Evolutionary conservation across 2,888 invertebrate species (phyloP), one percentile per base, ranked within the genome.

Genomic region (Mythimna ferrago): DNA sequence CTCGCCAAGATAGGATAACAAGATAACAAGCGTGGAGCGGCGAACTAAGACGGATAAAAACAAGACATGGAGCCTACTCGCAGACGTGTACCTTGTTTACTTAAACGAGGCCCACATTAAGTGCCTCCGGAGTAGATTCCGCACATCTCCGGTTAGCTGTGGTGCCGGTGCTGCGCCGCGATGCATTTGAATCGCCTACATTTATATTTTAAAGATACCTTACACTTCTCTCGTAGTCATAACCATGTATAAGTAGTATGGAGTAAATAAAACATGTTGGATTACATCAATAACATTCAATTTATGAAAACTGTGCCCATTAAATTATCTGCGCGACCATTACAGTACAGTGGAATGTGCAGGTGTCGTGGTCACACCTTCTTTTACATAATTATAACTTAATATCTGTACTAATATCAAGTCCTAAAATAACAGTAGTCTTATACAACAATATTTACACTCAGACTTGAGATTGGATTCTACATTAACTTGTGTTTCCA

Each of bases 1-100:
- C 95, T 94, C 90, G 87, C 88, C 91, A 90, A 94, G 96, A 95
- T 96, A 95, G 95, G 94, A 94, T 95, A 96, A 96, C 95, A 95
- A 95, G 96, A 95, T 96, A 96, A 96, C 94, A 93, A 95, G 93
- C 95, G 92, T 92, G 92, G 92, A 94, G 92, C 94, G 94, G 92
- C 90, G 87, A 89, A 91, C 92, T 92, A 93, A 94, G 94, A 94
- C 89, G 92, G 94, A 94, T 93, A 95, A 95, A 95, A 95, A 95
- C 94, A 93, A 92, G 93, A 92, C 93, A 88, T 87, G 92, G 92
- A 92, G 92, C 93, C 94, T 93, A 93, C 94, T 91, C 92, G 91
- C 90, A 87, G 91, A 93, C 93, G 89, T 92, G 94, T 92, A 94
- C 92, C 94, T 95, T 94, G 95, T 96, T 95, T 95, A 95, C 95